These are phyloP conservation scores for Colistium nudipinnis DNA, from an alignment of 2,113 vertebrate species.

Conservation along the genomic window DNA sequence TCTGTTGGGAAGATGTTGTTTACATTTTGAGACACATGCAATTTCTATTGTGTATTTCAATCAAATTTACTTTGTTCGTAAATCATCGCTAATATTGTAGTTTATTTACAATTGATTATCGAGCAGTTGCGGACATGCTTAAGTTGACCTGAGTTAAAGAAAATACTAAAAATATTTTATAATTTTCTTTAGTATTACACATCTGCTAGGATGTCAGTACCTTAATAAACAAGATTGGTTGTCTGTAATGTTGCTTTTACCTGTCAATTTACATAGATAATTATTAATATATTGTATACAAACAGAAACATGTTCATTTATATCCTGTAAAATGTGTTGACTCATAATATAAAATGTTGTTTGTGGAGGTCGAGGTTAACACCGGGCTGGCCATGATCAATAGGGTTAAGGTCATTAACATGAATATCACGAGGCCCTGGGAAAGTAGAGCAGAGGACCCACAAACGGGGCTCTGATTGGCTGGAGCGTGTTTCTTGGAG, in stretches of 20 bases:
- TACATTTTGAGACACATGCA: neutral
- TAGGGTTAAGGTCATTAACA: conserved; percentile 81
- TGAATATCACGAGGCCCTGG: conserved; percentile 76
- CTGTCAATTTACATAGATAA: neutral
- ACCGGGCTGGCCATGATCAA: conserved; percentile 65
- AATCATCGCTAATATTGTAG: neutral
- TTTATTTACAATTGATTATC: neutral
- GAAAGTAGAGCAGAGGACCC: conserved; percentile 64
- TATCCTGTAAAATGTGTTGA: conserved; percentile 49
- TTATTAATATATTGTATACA: conserved; percentile 11
- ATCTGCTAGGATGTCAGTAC: neutral
- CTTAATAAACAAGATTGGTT: neutral
- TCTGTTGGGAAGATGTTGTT: conserved; percentile 18
- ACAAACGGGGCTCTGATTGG: conserved; percentile 60
- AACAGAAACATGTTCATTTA: conserved; percentile 8
- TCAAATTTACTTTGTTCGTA: neutral
- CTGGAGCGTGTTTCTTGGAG: conserved; percentile 38
- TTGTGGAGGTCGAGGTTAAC: conserved; percentile 34
- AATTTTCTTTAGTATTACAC: neutral
- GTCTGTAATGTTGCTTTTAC: neutral
- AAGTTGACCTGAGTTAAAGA: neutral
- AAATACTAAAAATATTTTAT: neutral
- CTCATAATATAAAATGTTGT: conserved; percentile 48
- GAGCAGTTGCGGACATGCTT: neutral
- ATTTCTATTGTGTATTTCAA: neutral